A percentile compares a stretch with the other conserved stretches of the same genome.
Evolutionary conservation across 2,113 vertebrate genomes (phyloP).

Genomic region (Saccopteryx bilineata): DNA sequence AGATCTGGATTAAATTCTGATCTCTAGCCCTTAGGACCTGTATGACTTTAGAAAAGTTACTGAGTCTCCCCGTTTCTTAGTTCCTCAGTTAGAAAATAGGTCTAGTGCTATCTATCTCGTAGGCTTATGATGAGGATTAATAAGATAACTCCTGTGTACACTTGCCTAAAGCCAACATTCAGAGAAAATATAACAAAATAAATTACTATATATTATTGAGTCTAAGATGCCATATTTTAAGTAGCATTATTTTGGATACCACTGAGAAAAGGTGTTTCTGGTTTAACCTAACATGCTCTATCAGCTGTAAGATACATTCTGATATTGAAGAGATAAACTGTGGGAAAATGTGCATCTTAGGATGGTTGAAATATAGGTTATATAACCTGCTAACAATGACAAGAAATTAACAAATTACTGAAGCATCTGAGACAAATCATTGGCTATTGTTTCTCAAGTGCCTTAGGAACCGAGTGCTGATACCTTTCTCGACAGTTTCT

Average conservation of each 20-base stretch:
- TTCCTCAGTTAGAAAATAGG: conserved; percentile 54
- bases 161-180: conserved; percentile 30
- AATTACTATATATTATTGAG: conserved; percentile 44
- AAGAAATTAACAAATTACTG: conserved; percentile 41
- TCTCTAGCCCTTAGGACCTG: neutral
- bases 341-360: conserved; percentile 9
- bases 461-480: neutral
- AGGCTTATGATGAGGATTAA: conserved; percentile 39
- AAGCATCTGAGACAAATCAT: conserved; percentile 57
- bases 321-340: neutral
- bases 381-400: conserved; percentile 49
- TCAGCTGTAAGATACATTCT: conserved; percentile 33
- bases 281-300: neutral
- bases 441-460: conserved; percentile 25
- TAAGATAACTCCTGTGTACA: conserved; percentile 34
- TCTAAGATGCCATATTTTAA: conserved; percentile 58
- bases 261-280: conserved; percentile 18
- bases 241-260: conserved; percentile 45
- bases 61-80: neutral
- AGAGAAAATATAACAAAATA: conserved; percentile 2
- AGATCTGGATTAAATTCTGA: neutral
- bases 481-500: conserved; percentile 37
- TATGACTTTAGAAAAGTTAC: conserved; percentile 42
- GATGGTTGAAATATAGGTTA: conserved; percentile 39
- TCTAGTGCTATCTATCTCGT: conserved; percentile 39